Evolutionary conservation across 2,113 vertebrate genomes (phyloP).

Genomic region (Pantherophis guttatus): DNA sequence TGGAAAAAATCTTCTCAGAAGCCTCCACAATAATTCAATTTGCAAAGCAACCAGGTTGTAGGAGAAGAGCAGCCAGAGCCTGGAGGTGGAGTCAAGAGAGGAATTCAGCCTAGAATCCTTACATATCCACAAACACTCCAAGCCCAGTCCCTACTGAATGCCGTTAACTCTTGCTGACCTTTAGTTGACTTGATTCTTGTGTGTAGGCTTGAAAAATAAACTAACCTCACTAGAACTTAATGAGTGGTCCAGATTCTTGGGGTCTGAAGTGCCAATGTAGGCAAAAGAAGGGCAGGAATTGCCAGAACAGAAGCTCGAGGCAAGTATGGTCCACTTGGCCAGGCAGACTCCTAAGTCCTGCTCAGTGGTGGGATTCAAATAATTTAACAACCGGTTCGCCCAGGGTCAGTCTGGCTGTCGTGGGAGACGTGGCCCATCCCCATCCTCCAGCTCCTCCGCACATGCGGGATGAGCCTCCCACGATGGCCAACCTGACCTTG

Average conservation of each 20-base stretch:
- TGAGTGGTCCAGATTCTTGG: background rate
- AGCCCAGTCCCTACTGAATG: background rate
- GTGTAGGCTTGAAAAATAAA: background rate
- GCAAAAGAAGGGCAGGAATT: background rate
- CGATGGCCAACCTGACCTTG: too few species aligned
- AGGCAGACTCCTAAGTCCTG: too few species aligned
- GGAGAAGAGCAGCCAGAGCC: background rate
- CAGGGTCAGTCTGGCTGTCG: too few species aligned
- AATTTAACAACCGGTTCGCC: too few species aligned
- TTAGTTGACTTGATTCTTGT: background rate
- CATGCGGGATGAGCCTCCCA: too few species aligned
- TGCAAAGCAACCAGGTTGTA: background rate
- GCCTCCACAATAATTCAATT: background rate
- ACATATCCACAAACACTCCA: background rate
- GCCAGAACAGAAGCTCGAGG: background rate
- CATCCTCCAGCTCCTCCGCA: too few species aligned
- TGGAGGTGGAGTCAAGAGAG: background rate
- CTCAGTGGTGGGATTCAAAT: too few species aligned
- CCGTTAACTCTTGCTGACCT: background rate
- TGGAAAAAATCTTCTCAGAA: accelerated
- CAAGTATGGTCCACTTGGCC: background rate
- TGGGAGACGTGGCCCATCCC: too few species aligned
- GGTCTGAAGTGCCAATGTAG: background rate
- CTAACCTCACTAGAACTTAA: background rate
- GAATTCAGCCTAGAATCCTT: background rate